Evolutionary conservation across 2,797 vertebrate species (phyloP).

Genomic region (Cryptoprocta ferox): DNA sequence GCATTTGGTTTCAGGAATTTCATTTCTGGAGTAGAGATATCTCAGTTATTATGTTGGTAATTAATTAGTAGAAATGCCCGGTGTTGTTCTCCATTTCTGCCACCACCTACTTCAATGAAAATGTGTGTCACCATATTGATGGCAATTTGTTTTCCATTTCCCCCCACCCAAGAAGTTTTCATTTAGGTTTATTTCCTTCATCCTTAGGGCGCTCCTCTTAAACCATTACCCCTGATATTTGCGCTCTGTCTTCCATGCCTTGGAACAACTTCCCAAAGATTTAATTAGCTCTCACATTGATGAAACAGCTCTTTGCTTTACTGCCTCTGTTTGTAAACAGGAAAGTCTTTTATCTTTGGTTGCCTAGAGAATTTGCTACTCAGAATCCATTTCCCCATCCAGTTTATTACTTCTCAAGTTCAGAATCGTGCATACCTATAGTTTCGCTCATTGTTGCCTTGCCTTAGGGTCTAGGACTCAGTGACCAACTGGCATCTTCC

Average conservation of each 20-base stretch:
- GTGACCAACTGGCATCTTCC: neutral
- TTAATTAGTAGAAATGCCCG: neutral
- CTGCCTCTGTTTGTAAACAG: slow-evolving; percentile 57
- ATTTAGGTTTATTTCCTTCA: neutral
- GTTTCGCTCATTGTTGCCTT: neutral
- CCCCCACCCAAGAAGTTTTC: neutral
- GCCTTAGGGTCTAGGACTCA: neutral
- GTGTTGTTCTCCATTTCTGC: neutral
- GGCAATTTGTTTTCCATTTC: neutral
- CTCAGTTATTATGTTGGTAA: neutral
- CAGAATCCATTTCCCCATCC: neutral
- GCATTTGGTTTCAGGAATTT: neutral
- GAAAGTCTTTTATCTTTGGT: slow-evolving; percentile 69
- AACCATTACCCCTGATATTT: neutral
- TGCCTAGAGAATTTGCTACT: neutral
- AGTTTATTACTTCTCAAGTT: neutral
- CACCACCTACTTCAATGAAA: neutral
- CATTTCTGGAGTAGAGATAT: neutral
- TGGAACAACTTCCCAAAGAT: slow-evolving; percentile 42
- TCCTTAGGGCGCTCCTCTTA: neutral
- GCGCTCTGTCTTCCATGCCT: neutral
- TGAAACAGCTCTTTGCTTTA: slow-evolving; percentile 58
- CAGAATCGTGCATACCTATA: neutral
- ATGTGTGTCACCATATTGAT: neutral
- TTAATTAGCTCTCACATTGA: slow-evolving; percentile 42